Evolutionary conservation across 1,140 invertebrate species (phyloP).

Genomic region (Contarinia nasturtii): DNA sequence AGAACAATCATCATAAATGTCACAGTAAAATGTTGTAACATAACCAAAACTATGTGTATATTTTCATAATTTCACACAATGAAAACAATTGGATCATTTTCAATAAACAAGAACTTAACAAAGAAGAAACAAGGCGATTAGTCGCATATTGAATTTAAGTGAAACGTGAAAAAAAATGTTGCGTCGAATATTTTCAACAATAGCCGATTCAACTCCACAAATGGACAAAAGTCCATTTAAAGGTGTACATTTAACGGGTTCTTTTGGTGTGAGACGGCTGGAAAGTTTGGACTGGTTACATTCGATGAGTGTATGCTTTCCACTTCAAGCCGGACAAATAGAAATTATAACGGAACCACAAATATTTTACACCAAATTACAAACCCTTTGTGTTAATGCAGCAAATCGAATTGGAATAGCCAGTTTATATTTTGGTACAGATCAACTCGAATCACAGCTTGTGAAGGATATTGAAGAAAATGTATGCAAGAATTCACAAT

Average conservation of each 20-base stretch:
- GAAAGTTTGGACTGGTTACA: conserved; percentile 42
- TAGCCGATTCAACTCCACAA: conserved; percentile 3
- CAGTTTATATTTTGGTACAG: conserved; percentile 87
- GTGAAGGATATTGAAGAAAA: conserved; percentile 41
- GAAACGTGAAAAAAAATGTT: neutral
- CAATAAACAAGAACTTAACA: no score
- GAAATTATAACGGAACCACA: conserved; percentile 52
- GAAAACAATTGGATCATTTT: no score
- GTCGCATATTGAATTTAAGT: no score
- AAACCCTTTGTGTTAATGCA: conserved; percentile 48
- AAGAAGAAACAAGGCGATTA: no score
- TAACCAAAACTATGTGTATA: neutral
- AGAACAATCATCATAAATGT: neutral
- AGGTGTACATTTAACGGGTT: neutral
- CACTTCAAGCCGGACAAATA: conserved; percentile 45
- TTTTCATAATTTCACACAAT: neutral
- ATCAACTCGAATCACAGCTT: conserved; percentile 60
- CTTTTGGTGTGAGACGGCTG: conserved; percentile 6
- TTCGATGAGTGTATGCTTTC: conserved; percentile 47
- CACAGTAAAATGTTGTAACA: neutral
- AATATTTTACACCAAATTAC: conserved; percentile 53
- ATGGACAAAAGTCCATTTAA: conserved; percentile 1
- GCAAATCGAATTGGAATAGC: conserved; percentile 67
- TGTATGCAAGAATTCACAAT: conserved; percentile 27
- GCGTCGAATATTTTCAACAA: neutral